Percentiles rank a stretch among this genome's conserved stretches.
Conservation (phyloP, 2,888 invertebrate genomes). For the Catotricha subobsoleta region DNA sequence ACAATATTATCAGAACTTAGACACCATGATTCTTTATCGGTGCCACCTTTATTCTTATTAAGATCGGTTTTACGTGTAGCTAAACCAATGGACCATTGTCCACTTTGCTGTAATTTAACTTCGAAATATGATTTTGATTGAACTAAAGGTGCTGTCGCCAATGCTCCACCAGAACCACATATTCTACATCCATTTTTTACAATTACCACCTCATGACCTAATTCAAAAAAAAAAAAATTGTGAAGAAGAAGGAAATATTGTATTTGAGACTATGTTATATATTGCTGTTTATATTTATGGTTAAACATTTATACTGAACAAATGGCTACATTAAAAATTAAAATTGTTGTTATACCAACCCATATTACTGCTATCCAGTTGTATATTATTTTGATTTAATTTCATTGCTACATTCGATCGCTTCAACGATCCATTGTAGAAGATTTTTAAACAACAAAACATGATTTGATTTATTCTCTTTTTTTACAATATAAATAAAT, state of each 20-base stretch:
- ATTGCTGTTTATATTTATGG: too few relatives aligned
- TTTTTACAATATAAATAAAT: too few relatives aligned
- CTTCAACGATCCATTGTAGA: background rate
- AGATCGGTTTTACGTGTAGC: conserved; percentile 77
- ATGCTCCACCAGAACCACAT: conserved; percentile 88
- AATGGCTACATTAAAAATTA: too few relatives aligned
- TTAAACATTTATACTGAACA: too few relatives aligned
- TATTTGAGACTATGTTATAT: too few relatives aligned
- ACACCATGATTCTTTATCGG: conserved; percentile 84
- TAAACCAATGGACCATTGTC: conserved; percentile 89
- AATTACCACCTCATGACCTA: conserved; percentile 92
- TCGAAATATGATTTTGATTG: conserved; percentile 98
- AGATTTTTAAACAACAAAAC: conserved; percentile 2
- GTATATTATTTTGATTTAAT: conserved; percentile 3
- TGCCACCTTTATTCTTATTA: conserved; percentile 71
- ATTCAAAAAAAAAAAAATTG: background rate
- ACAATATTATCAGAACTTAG: conserved; percentile 78
- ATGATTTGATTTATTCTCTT: too few relatives aligned
- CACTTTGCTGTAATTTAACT: conserved; percentile 91
- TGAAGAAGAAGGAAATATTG: too few relatives aligned
- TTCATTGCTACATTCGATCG: conserved; percentile 1
- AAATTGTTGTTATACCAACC: too few relatives aligned
- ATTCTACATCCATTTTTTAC: conserved; percentile 84
- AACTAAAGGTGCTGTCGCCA: conserved; percentile 84
- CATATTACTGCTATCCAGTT: conserved; percentile 1